These are phyloP conservation scores for Alitta virens DNA, from an alignment of 2,888 invertebrate species.

Conservation along the genomic window DNA sequence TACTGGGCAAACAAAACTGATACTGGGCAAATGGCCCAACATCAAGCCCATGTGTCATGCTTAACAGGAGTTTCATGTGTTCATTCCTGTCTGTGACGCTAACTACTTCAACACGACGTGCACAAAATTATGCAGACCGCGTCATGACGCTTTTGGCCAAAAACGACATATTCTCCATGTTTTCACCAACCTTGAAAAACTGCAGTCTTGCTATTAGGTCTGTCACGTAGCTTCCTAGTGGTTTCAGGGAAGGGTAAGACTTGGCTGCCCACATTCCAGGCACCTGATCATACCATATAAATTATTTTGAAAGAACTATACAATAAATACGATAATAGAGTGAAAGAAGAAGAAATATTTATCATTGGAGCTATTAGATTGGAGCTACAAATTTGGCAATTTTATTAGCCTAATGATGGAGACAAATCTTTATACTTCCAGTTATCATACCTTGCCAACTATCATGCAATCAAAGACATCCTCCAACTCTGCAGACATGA, in stretches of 20 bases:
- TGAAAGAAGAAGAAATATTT: too few species aligned
- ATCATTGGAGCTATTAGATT: too few species aligned
- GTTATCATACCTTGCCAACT: slow-evolving; percentile 57
- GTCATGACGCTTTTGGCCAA: slow-evolving; percentile 94
- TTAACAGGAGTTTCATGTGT: too few species aligned
- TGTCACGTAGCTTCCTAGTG: slow-evolving; percentile 54
- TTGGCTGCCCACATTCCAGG: slow-evolving; percentile 55
- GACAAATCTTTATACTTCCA: too few species aligned
- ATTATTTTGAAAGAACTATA: too few species aligned
- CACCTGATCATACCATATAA: slow-evolving; percentile 34
- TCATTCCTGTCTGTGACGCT: slow-evolving; percentile 81
- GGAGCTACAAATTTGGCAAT: too few species aligned
- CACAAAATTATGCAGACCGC: slow-evolving; percentile 88
- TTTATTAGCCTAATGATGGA: too few species aligned
- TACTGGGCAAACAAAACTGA: too few species aligned
- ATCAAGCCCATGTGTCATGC: too few species aligned
- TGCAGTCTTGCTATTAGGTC: slow-evolving; percentile 51
- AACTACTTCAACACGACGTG: slow-evolving; percentile 95
- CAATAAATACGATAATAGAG: too few species aligned
- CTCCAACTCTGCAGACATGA: slow-evolving; percentile 55
- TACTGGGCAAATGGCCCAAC: too few species aligned
- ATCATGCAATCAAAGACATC: slow-evolving; percentile 56
- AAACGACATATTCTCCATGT: too few species aligned
- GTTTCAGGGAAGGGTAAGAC: slow-evolving; percentile 56
- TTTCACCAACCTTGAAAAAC: slow-evolving; percentile 49